These are phyloP conservation scores for Lineus longissimus DNA, from an alignment of 1,140 invertebrate species.

Conservation along the genomic window DNA sequence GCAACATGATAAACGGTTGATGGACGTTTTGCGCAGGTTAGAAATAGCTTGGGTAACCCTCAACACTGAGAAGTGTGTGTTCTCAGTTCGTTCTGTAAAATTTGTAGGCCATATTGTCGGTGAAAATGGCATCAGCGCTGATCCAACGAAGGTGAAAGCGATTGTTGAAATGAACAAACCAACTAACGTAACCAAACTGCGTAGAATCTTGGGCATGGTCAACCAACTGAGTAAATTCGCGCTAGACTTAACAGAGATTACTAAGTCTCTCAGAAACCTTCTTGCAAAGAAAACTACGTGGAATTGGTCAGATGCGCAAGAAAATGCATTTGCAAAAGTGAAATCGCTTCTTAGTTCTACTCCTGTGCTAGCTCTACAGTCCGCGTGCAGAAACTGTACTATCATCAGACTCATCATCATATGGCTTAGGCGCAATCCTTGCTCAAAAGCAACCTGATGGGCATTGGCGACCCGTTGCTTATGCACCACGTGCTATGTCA, in stretches of 20 bases:
- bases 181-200: not conserved
- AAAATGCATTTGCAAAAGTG: not conserved
- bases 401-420: no score
- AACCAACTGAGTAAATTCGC: conserved; percentile 43
- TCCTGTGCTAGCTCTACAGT: no score
- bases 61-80: not conserved
- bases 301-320: not conserved
- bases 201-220: conserved; percentile 29
- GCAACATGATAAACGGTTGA: no score
- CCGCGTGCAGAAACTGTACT: no score
- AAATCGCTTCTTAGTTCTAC: no score
- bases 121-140: not conserved
- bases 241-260: not conserved
- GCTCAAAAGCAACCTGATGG: no score
- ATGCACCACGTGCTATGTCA: no score
- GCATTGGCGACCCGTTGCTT: no score
- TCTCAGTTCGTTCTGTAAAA: not conserved
- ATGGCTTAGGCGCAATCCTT: no score
- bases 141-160: not conserved
- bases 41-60: no score
- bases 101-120: conserved; percentile 1
- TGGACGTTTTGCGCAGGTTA: no score
- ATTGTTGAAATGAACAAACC: not conserved
- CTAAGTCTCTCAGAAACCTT: not conserved
- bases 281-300: not conserved